These are phyloP conservation scores for Yponomeuta plumbellus DNA, from an alignment of 2,888 invertebrate species.

Conservation along the genomic window DNA sequence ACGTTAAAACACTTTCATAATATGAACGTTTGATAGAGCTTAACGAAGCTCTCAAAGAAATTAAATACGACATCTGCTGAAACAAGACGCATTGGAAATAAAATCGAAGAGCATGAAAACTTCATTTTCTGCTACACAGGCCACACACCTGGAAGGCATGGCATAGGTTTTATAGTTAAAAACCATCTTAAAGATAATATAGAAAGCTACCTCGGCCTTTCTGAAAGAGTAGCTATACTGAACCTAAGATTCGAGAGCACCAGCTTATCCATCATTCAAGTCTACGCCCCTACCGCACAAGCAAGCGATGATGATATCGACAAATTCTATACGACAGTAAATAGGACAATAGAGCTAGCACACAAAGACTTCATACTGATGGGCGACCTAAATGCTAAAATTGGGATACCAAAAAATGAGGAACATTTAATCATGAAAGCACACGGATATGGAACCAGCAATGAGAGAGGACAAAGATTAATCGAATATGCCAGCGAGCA, in stretches of 20 bases:
- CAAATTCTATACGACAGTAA: conserved; percentile 14
- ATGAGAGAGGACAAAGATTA: conserved; percentile 18
- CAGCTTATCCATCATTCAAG: conserved; percentile 9
- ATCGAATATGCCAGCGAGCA: conserved; percentile 20
- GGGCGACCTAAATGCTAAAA: conserved; percentile 20
- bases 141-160: too few relatives aligned
- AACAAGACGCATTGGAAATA: too few relatives aligned
- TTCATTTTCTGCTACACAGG: too few relatives aligned
- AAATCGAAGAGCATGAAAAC: too few relatives aligned
- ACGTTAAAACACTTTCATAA: too few relatives aligned
- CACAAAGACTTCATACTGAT: conserved; percentile 14
- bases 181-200: background rate
- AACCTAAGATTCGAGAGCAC: background rate
- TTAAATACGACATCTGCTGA: too few relatives aligned
- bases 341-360: background rate
- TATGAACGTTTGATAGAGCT: too few relatives aligned
- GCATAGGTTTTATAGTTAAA: background rate
- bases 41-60: too few relatives aligned
- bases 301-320: conserved; percentile 16
- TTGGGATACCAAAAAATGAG: conserved; percentile 17
- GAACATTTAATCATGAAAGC: conserved; percentile 17
- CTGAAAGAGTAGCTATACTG: conserved; percentile 2
- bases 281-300: conserved; percentile 21
- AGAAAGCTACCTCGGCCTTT: background rate
- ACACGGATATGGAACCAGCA: conserved; percentile 19